Conservation (phyloP, 2,797 vertebrate genomes). For the Champsocephalus gunnari region DNA sequence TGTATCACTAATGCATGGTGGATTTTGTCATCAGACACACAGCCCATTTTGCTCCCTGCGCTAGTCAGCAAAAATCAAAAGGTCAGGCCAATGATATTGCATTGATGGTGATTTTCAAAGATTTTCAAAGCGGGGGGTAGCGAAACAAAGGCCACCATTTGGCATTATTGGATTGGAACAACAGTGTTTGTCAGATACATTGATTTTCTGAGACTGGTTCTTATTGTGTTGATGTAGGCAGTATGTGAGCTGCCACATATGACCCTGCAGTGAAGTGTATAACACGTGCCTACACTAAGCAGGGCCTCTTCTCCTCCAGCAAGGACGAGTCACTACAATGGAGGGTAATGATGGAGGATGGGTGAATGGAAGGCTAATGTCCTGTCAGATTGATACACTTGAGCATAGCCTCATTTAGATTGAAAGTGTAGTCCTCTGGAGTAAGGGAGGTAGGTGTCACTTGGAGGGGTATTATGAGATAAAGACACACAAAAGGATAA, state of each 20-base stretch:
- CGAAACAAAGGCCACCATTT: constrained; percentile 68
- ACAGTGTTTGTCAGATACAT: constrained; percentile 74
- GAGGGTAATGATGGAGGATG: constrained; percentile 47
- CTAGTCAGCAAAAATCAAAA: constrained; percentile 67
- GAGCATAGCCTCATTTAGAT: constrained; percentile 32
- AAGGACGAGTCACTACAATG: constrained; percentile 57
- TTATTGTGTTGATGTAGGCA: constrained; percentile 71
- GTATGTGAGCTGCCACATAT: constrained; percentile 57
- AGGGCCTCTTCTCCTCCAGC: constrained; percentile 47
- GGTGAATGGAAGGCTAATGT: constrained; percentile 45
- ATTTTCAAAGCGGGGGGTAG: constrained; percentile 58
- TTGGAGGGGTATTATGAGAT: constrained; percentile 5
- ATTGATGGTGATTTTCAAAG: constrained; percentile 61
- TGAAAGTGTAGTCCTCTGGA: constrained; percentile 3
- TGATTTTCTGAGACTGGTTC: constrained; percentile 72
- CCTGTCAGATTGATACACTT: constrained; percentile 41
- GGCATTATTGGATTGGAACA: constrained; percentile 69
- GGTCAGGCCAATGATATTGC: constrained; percentile 69
- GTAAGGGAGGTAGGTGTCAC: background rate
- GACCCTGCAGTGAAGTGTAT: constrained; percentile 49
- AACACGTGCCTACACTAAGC: constrained; percentile 35
- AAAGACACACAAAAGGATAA: constrained; percentile 1
- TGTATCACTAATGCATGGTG: constrained; percentile 15
- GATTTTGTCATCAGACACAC: constrained; percentile 47
- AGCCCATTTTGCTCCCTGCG: constrained; percentile 45